phyloP scores from a whole-genome alignment of 23 tunicate species.

The Halocynthia aurantium region DNA sequence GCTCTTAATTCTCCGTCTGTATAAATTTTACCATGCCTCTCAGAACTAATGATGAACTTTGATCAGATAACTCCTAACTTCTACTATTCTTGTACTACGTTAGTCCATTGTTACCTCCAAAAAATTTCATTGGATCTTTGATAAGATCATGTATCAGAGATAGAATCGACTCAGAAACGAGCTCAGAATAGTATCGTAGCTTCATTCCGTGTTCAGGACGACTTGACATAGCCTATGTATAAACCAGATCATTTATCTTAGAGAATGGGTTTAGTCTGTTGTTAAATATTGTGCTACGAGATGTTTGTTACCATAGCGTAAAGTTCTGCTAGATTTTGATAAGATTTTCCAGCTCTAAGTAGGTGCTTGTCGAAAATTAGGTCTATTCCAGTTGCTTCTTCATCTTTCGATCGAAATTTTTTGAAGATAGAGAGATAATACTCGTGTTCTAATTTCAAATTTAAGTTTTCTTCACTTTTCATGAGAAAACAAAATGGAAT shows the following conservation, averaged over 20 bases:
- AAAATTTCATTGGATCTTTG: slow-evolving; percentile 37
- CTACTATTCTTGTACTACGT: neutral
- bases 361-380: neutral
- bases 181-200: slow-evolving; percentile 21
- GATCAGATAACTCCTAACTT: neutral
- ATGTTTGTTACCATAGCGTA: slow-evolving; percentile 51
- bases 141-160: slow-evolving; percentile 11
- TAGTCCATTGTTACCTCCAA: slow-evolving; percentile 53
- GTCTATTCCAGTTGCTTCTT: slow-evolving; percentile 1
- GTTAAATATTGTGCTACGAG: neutral
- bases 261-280: neutral
- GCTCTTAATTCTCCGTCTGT: slow-evolving; percentile 28
- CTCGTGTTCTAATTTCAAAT: neutral
- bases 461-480: neutral
- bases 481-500: no score
- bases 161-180: slow-evolving; percentile 15
- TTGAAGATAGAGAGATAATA: neutral
- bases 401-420: slow-evolving; percentile 1
- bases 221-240: slow-evolving; percentile 43
- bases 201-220: slow-evolving; percentile 31
- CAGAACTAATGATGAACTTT: slow-evolving; percentile 3
- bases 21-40: neutral
- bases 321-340: slow-evolving; percentile 34
- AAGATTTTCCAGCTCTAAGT: slow-evolving; percentile 1
- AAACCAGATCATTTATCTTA: neutral